A percentile compares a stretch with the other conserved stretches of the same genome.
These are phyloP conservation scores for Stomatorhinus walkeri DNA, from an alignment of 2,797 vertebrate species.

Conservation along the genomic window DNA sequence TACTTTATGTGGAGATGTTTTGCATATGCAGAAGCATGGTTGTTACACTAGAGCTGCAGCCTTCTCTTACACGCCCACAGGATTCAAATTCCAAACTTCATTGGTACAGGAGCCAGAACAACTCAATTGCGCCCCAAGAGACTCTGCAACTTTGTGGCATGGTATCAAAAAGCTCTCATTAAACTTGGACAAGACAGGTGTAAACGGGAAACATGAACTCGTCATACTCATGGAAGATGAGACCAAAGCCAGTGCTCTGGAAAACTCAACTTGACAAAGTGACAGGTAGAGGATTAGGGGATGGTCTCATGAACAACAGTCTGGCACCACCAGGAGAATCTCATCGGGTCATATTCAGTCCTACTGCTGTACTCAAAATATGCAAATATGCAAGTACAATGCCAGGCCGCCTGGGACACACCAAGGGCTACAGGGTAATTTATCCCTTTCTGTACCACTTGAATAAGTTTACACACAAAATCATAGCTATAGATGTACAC, in stretches of 20 bases:
- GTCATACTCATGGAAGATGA: neutral
- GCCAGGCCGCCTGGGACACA: neutral
- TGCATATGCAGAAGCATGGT: neutral
- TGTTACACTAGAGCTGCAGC: neutral
- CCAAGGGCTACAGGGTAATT: neutral
- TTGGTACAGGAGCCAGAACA: neutral
- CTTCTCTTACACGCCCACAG: neutral
- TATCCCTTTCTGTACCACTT: neutral
- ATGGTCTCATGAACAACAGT: neutral
- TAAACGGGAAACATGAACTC: neutral
- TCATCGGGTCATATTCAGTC: neutral
- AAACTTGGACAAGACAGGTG: neutral
- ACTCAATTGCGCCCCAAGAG: neutral
- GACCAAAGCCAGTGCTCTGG: neutral
- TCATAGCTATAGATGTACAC: neutral
- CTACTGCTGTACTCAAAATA: neutral
- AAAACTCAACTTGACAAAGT: neutral
- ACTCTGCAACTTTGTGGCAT: neutral
- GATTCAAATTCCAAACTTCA: neutral
- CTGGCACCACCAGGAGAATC: neutral
- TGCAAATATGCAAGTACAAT: neutral
- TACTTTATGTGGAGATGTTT: neutral
- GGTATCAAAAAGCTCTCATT: neutral
- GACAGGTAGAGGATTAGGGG: neutral
- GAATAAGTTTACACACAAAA: neutral